phyloP scores from a whole-genome alignment of 1,140 invertebrate species.

The Plodia interpunctella region DNA sequence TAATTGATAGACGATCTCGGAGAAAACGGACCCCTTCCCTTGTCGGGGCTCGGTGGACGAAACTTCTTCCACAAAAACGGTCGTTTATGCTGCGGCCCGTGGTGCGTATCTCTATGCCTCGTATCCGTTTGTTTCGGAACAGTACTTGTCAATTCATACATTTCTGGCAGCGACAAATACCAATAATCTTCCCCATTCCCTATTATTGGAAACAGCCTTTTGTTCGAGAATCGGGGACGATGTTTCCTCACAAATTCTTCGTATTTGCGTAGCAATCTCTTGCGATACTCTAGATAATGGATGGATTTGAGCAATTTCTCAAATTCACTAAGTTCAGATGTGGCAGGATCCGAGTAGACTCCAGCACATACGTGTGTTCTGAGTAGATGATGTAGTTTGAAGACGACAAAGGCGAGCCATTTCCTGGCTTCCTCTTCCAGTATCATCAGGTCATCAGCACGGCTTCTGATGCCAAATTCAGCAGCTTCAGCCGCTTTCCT shows the following conservation, averaged over 20 bases:
- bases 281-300: slow-evolving; percentile 70
- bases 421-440: slow-evolving; percentile 65
- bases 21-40: slow-evolving; percentile 50
- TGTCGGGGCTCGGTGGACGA: slow-evolving; percentile 22
- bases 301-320: slow-evolving; percentile 69
- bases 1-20: slow-evolving; percentile 16
- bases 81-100: slow-evolving; percentile 47
- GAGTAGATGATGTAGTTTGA: slow-evolving; percentile 72
- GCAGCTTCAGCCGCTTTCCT: slow-evolving; percentile 52
- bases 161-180: slow-evolving; percentile 67
- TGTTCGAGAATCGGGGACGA: slow-evolving; percentile 54
- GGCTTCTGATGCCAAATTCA: slow-evolving; percentile 56
- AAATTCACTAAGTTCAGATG: slow-evolving; percentile 59
- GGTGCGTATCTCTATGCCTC: slow-evolving; percentile 47
- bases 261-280: slow-evolving; percentile 62
- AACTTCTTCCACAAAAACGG: slow-evolving; percentile 62
- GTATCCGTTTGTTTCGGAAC: slow-evolving; percentile 31
- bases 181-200: slow-evolving; percentile 68
- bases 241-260: slow-evolving; percentile 59
- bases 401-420: slow-evolving; percentile 70
- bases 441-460: slow-evolving; percentile 54
- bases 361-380: slow-evolving; percentile 62
- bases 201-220: slow-evolving; percentile 64
- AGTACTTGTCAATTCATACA: slow-evolving; percentile 59
- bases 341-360: slow-evolving; percentile 59